Percentiles rank a stretch among this genome's conserved stretches.
Evolutionary conservation across 92 coral and sea anemone species (phyloP).

Genomic region (Epizoanthus stellaris): DNA sequence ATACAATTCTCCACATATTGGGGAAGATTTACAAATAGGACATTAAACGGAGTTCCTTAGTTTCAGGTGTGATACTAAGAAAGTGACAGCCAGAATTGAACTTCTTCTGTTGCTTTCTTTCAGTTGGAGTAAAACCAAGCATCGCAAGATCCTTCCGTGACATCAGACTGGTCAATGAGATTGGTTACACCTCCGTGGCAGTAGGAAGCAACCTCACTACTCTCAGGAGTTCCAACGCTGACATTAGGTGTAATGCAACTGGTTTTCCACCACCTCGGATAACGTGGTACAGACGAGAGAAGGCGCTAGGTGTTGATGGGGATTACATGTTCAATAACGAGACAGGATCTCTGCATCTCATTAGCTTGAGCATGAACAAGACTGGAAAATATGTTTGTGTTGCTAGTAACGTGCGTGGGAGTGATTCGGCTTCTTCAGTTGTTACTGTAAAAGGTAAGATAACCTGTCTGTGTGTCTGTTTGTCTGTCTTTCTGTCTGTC

Average conservation of each 20-base stretch:
- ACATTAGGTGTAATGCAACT: constrained; percentile 77
- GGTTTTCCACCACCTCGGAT: constrained; percentile 81
- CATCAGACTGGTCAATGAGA: neutral
- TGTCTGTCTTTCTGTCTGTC: neutral
- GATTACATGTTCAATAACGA: constrained; percentile 52
- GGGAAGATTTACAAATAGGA: too few relatives aligned
- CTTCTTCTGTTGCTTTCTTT: neutral
- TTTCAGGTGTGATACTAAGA: too few relatives aligned
- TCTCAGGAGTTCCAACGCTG: constrained; percentile 37
- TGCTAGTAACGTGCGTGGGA: constrained; percentile 82
- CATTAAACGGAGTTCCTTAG: too few relatives aligned
- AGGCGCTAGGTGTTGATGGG: constrained; percentile 39
- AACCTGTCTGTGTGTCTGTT: neutral
- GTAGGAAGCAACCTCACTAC: constrained; percentile 33
- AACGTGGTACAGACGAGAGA: constrained; percentile 61
- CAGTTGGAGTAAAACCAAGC: constrained; percentile 30
- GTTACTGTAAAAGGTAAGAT: constrained; percentile 78
- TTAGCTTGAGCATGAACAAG: constrained; percentile 74
- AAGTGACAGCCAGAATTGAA: neutral
- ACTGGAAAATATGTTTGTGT: constrained; percentile 82
- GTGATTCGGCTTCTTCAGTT: constrained; percentile 69
- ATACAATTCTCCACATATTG: too few relatives aligned
- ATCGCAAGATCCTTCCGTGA: constrained; percentile 25
- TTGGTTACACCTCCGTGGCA: constrained; percentile 18
- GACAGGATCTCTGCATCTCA: constrained; percentile 64